Base-by-base conservation (phyloP, 2,797 vertebrate species). In the Eulemur albifrons region DNA sequence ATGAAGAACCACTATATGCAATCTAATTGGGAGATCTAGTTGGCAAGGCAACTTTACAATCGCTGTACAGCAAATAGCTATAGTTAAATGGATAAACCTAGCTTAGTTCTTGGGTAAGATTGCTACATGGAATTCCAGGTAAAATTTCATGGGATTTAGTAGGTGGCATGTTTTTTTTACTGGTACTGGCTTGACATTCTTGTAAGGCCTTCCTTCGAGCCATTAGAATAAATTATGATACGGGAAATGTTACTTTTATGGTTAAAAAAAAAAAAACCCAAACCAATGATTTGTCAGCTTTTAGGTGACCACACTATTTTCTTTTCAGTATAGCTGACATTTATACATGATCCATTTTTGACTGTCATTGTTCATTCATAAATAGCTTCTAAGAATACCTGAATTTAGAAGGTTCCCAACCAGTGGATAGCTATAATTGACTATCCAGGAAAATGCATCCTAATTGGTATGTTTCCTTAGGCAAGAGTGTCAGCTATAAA, bases 371-470 rank as follows among this genome's bases (percentile, higher is more conserved):
- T 93, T 84, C 76, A 38, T 86, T 95, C 59, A 93, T 73, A 96
- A 97, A 90, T 88, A 93, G 45, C 59, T 93, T 52, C 54, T 30
- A 95, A 63, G 50, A 90, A 86, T 40, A 92, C 32, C 69, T 72
- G 11, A 94, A 89, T 96, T 95, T 94, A 92, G 88, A 97, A 96
- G 14, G 8, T 84, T 90, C 65, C 63, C 93, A 94, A 76, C 48
- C 23, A 89, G 20, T 77, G 43, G 17, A 45, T 50, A 79, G 35
- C 85, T 93, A 73, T 95, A 96, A 95, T 73, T 96, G 85, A 76
- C 85, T 72, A 80, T 35, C 32, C 43, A 59, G 79, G 65, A 96
- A 95, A 92, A 93, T 59, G 54, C 45, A 63, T 54, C 32, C 45
- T 86, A 79, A 95, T 91, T 95, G 67, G 45, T 73, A 84, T 86